Evolutionary conservation across 2,113 vertebrate species (phyloP).

Genomic region (Seriola aureovittata): DNA sequence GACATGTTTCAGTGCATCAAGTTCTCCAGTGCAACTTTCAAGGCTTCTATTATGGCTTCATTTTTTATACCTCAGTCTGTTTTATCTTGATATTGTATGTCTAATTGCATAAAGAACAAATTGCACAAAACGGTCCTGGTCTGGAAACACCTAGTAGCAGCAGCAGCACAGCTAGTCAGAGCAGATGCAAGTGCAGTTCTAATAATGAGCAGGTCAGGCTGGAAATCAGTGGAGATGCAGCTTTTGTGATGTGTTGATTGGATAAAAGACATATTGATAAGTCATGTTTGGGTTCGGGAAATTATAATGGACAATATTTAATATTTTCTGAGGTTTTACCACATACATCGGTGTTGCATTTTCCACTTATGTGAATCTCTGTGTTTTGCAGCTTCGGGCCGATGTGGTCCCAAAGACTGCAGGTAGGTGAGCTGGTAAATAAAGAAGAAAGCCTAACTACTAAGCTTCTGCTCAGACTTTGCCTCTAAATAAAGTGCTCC

Average conservation of each 20-base stretch:
- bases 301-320: neutral
- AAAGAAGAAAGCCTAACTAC: too few relatives aligned
- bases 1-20: too few relatives aligned
- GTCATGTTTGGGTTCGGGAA: neutral
- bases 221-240: neutral
- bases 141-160: constrained; percentile 39
- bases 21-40: neutral
- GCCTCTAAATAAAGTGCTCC: neutral
- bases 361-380: constrained; percentile 10
- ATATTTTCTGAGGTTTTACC: too few relatives aligned
- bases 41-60: neutral
- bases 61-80: neutral
- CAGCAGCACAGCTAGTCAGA: too few relatives aligned
- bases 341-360: neutral
- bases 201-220: neutral
- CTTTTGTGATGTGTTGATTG: neutral
- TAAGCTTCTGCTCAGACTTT: neutral
- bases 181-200: neutral
- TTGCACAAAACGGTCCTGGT: neutral
- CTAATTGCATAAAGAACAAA: neutral
- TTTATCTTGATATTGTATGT: neutral
- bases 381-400: constrained; percentile 85
- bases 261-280: too few relatives aligned
- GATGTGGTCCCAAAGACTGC: constrained; percentile 95
- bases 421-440: constrained; percentile 79